These are phyloP conservation scores for Cromileptes altivelis DNA, from an alignment of 2,113 vertebrate genomes.

Conservation along the genomic window DNA sequence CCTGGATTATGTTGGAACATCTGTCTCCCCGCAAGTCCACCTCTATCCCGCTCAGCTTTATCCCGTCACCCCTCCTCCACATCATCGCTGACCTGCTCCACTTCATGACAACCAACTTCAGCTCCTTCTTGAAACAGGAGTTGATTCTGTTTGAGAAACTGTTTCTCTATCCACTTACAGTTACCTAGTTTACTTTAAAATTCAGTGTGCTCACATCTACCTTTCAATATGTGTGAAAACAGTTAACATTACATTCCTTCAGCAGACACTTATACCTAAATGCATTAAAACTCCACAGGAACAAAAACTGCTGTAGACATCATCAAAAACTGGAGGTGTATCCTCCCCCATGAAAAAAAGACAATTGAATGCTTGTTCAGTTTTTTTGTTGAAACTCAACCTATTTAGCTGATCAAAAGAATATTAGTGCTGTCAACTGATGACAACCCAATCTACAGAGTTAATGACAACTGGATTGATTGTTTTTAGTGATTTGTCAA, in stretches of 20 bases:
- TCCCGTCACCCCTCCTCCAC: constrained; percentile 28
- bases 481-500: too few relatives aligned
- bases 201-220: background rate
- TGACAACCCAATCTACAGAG: too few relatives aligned
- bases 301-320: background rate
- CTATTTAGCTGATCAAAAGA: too few relatives aligned
- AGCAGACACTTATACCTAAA: background rate
- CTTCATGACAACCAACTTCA: background rate
- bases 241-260: too few relatives aligned
- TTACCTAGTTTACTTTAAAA: background rate
- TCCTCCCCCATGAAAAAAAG: too few relatives aligned
- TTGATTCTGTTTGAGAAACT: background rate
- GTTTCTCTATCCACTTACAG: background rate
- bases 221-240: background rate
- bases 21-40: constrained; percentile 54
- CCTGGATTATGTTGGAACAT: constrained; percentile 66
- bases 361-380: too few relatives aligned
- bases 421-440: too few relatives aligned
- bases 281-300: background rate
- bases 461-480: too few relatives aligned
- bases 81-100: constrained; percentile 11
- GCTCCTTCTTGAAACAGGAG: background rate
- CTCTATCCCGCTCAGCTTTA: constrained; percentile 42
- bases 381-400: too few relatives aligned
- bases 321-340: too few relatives aligned